Base-by-base conservation (phyloP, 1,140 invertebrate genomes). In the Trypoxylus dichotomus region DNA sequence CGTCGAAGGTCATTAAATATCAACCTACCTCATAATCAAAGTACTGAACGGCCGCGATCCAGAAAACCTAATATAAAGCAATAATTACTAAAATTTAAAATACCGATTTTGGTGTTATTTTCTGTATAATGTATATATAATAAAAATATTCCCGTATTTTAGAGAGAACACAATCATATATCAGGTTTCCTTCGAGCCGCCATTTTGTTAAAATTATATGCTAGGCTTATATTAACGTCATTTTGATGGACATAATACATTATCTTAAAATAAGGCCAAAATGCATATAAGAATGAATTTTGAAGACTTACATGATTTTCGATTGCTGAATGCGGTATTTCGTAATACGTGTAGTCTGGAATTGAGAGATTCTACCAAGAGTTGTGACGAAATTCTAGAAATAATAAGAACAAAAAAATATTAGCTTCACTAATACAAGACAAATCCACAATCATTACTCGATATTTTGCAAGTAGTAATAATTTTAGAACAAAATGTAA, bases 11-110 rank as follows among this genome's bases (percentile, higher is more conserved):
- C 47, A 43, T 43, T 43, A 24, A 11, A 68, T 54, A n/a, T 54
- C 47, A 54, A 68, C 60, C 60, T 68, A 68, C 60, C 60, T 68
- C 24, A 24, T 68, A 68, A 25, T 11, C 27, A 68, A 68, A 24
- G 21, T 21, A 68, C 60, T 13, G 24, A 29, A 25, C 19, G 21
- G 24, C 24, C 60, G 19, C 24, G 13, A 24, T 68, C 60, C 60
- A 68, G 60, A 68, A 25, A 68, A 68, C 60, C 60, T 68, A 68
- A 27, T 68, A 58, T 58, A 58, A 68, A 68, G 13, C 27, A 68
- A 68, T 13, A n/a, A 15, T 68, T 68, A 68, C 60, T 8, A 13
- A 2, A 6, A 24, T 10, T 13, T 3, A 11, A 29, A 68, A 68
- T 29, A 29, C 1, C 24, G 19, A 68, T 68, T 68, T 68, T 68